Base-by-base conservation (phyloP, 2,113 vertebrate genomes). In the Sula dactylatra region DNA sequence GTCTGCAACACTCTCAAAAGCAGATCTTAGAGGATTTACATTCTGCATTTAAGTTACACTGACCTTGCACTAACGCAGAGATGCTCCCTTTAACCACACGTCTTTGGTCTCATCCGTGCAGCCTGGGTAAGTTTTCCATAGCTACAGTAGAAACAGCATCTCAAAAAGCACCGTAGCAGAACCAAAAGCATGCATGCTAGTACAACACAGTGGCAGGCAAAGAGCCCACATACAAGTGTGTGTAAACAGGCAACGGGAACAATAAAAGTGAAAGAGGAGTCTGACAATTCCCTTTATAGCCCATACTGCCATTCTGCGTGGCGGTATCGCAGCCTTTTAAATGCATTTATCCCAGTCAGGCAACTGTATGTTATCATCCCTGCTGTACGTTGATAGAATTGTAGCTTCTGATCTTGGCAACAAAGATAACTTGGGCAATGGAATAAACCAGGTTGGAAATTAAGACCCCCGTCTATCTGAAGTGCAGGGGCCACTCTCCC, bases 151-250 rank as follows among this genome's bases (percentile, higher is more conserved):
- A 65, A 77, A 34, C 9, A 16, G 25, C 5, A 29, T 6, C 76
- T 29, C 86, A 29, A 38, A 64, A 82, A 47, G 5, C 83, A 44
- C 34, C 71, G 25, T 0, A 62, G 65, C 70, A 82, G 32, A 20
- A 74, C 7, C 15, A 11, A 36, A 61, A 64, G 2, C 4, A 0
- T 0, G 4, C 27, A 31, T 6, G 10, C 65, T 10, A 32, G 29
- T 3, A 21, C 29, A 65, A 13, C 2, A 0, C 1, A 9, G 74
- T 13, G 27, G 40, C 44, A 65, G 76, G 54, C 65, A 78, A 19
- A 47, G 2, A 72, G 54, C 59, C 82, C 70, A 18, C 13, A 1
- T 3, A 24, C 45, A 19, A 25, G 19, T 1, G 16, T 40, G 47
- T 26, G 34, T 34, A 50, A 71, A 76, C 45, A 80, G 9, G 9